Evolutionary conservation across 2,113 vertebrate species (phyloP).

Genomic region (Cervus canadensis): DNA sequence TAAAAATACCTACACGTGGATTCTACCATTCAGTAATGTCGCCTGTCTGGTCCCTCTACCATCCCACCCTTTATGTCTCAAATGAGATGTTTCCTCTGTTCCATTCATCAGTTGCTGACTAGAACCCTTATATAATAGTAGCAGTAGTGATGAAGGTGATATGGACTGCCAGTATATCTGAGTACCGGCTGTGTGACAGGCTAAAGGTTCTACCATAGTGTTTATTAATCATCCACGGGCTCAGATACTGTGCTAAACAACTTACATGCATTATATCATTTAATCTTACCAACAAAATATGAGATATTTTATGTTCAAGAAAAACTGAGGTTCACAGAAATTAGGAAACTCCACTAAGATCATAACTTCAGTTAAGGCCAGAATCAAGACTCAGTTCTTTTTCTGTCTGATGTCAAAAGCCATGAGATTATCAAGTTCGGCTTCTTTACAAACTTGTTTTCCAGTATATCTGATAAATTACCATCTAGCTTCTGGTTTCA

Average conservation of each 20-base stretch:
- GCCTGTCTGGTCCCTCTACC: not conserved
- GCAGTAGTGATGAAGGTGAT: not conserved
- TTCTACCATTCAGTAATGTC: not conserved
- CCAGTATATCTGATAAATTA: slow-evolving; percentile 11
- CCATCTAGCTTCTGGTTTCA: not conserved
- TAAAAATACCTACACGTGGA: not conserved
- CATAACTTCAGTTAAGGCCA: not conserved
- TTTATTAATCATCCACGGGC: not conserved
- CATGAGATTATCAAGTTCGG: not conserved
- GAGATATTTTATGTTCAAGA: slow-evolving; percentile 10
- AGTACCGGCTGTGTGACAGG: not conserved
- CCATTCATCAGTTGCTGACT: not conserved
- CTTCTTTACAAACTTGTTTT: not conserved
- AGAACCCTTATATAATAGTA: not conserved
- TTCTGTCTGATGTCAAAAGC: not conserved
- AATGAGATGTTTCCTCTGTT: not conserved
- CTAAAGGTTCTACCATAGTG: not conserved
- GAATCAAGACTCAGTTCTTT: not conserved
- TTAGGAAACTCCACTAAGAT: not conserved
- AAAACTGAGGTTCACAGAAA: slow-evolving; percentile 2
- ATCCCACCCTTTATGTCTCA: not conserved
- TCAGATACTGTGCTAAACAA: not conserved
- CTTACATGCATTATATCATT: not conserved
- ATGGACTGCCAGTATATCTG: not conserved
- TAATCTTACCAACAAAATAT: slow-evolving; percentile 22